These are phyloP conservation scores for Clarias pachynema DNA, from an alignment of 2,797 vertebrate species.

Conservation along the genomic window DNA sequence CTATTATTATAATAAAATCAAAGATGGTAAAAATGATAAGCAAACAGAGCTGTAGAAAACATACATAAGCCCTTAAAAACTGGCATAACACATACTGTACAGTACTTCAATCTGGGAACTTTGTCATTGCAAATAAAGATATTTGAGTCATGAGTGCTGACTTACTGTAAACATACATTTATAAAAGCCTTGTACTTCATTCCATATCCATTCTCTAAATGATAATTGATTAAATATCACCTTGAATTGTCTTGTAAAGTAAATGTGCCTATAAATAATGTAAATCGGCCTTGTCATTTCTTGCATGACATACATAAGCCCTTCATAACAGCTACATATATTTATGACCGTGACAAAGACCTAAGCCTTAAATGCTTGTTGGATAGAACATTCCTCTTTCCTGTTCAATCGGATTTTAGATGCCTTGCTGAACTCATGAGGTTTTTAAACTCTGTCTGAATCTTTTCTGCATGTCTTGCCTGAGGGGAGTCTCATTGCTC, in stretches of 20 bases:
- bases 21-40: neutral
- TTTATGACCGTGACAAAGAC: neutral
- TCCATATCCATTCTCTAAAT: neutral
- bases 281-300: neutral
- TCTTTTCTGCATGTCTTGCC: constrained; percentile 38
- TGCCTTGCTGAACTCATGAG: constrained; percentile 36
- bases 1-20: neutral
- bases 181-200: neutral
- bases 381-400: constrained; percentile 18
- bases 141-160: neutral
- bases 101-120: neutral
- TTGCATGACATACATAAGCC: neutral
- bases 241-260: neutral
- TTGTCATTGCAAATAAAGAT: neutral
- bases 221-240: neutral
- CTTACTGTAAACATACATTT: neutral
- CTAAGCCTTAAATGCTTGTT: neutral
- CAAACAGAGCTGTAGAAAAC: neutral
- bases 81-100: neutral
- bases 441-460: constrained; percentile 18
- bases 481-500: constrained; percentile 28
- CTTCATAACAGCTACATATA: constrained; percentile 1
- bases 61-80: neutral
- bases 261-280: neutral
- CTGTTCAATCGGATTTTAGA: constrained; percentile 23